Evolutionary conservation across 2,113 vertebrate species (phyloP).

Genomic region (Piaya cayana): DNA sequence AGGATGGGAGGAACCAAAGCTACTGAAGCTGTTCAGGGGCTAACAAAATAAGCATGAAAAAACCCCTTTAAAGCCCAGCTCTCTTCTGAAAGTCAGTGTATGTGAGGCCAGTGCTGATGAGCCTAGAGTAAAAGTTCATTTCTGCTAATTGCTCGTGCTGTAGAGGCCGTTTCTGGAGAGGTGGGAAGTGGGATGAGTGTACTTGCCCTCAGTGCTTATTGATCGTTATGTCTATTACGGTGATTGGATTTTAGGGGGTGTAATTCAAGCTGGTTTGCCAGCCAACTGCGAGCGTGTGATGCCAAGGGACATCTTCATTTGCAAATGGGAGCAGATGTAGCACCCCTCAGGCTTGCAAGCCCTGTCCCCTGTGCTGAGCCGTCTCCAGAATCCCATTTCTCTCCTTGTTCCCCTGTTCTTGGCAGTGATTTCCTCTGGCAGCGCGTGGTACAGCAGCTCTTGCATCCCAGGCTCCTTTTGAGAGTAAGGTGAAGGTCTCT

Average conservation of each 20-base stretch:
- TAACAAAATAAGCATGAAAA: background rate
- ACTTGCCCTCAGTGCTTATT: background rate
- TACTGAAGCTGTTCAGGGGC: background rate
- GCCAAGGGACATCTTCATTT: background rate
- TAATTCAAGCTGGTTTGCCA: background rate
- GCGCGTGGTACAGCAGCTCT: background rate
- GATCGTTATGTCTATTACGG: rapidly evolving
- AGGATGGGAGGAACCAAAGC: background rate
- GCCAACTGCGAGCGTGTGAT: background rate
- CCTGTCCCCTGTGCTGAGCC: background rate
- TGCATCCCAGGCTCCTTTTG: background rate
- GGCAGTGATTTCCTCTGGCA: background rate
- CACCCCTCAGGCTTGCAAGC: background rate
- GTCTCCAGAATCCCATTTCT: background rate
- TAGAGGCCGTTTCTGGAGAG: background rate
- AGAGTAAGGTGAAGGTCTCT: background rate
- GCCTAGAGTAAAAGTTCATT: background rate
- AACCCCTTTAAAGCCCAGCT: background rate
- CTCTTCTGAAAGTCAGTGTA: background rate
- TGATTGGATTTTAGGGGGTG: background rate
- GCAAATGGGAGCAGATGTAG: background rate
- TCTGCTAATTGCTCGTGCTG: background rate
- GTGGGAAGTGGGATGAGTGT: background rate
- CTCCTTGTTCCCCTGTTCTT: background rate
- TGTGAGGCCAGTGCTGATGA: background rate